phyloP scores from a whole-genome alignment of 2,113 vertebrate species.

The Anoura caudifer region DNA sequence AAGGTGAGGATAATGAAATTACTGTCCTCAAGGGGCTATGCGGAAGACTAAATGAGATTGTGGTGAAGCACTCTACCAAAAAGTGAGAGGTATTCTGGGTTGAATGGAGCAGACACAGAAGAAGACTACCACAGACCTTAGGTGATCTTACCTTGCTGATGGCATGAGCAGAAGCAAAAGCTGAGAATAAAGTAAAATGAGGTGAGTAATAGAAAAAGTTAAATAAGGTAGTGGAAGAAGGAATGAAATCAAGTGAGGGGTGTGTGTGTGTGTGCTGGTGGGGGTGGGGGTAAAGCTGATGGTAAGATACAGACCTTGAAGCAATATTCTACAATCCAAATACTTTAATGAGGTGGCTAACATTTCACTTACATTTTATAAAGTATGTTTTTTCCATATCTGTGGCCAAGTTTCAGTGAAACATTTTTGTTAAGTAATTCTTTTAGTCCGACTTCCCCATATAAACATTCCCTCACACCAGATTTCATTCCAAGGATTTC shows the following conservation, averaged over 20 bases:
- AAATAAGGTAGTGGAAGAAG: background rate
- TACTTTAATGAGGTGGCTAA: background rate
- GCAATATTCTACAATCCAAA: background rate
- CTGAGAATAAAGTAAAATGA: background rate
- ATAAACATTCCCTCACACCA: background rate
- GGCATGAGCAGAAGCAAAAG: background rate
- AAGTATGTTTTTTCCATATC: background rate
- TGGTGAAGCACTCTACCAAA: background rate
- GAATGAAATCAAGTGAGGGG: background rate
- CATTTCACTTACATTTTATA: background rate
- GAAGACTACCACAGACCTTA: background rate
- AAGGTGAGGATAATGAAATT: conserved; percentile 12
- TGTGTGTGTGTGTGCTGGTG: background rate
- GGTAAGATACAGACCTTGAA: background rate
- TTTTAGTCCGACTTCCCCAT: conserved; percentile 3
- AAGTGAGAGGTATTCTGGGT: background rate
- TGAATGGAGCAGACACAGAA: background rate
- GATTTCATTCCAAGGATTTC: conserved; percentile 31
- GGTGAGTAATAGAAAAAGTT: background rate
- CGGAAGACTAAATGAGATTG: background rate
- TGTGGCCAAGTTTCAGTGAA: background rate
- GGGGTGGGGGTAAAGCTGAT: background rate
- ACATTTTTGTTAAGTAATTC: background rate
- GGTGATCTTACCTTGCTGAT: background rate
- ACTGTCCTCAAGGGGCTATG: background rate